Evolutionary conservation across 2,797 vertebrate species (phyloP).

Genomic region (Erithacus rubecula): DNA sequence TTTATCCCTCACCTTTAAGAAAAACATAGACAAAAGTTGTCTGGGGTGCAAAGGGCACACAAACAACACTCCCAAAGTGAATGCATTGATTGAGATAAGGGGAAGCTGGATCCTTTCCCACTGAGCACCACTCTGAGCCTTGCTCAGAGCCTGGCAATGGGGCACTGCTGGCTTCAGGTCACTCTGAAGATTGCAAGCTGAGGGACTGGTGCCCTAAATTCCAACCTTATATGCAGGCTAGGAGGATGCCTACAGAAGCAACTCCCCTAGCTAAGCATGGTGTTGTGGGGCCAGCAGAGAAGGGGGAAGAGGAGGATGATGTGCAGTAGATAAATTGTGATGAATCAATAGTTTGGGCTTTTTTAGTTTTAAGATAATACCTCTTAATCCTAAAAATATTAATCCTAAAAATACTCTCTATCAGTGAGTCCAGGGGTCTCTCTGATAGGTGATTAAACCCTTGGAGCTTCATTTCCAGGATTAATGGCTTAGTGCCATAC

Average conservation of each 20-base stretch:
- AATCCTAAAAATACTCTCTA: constrained; percentile 19
- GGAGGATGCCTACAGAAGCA: not conserved
- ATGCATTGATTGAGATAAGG: not conserved
- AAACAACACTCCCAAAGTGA: not conserved
- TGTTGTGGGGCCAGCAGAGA: not conserved
- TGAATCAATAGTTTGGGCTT: not conserved
- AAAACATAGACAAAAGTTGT: not conserved
- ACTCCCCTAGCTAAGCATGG: not conserved
- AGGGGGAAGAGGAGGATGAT: not conserved
- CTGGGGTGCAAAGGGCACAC: not conserved
- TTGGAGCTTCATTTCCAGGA: not conserved
- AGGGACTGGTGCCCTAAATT: not conserved
- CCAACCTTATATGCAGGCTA: rapidly evolving
- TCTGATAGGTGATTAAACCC: constrained; percentile 35
- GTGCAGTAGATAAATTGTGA: not conserved
- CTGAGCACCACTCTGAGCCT: not conserved
- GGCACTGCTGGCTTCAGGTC: not conserved
- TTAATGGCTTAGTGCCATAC: not conserved
- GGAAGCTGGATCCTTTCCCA: not conserved
- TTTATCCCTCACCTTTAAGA: not conserved
- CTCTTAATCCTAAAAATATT: constrained; percentile 44
- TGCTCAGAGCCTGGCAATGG: not conserved
- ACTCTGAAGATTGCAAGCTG: not conserved
- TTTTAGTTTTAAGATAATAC: constrained; percentile 13
- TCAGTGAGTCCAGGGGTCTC: not conserved